Evolutionary conservation across 2,797 vertebrate species (phyloP).

Genomic region (Nasua narica): DNA sequence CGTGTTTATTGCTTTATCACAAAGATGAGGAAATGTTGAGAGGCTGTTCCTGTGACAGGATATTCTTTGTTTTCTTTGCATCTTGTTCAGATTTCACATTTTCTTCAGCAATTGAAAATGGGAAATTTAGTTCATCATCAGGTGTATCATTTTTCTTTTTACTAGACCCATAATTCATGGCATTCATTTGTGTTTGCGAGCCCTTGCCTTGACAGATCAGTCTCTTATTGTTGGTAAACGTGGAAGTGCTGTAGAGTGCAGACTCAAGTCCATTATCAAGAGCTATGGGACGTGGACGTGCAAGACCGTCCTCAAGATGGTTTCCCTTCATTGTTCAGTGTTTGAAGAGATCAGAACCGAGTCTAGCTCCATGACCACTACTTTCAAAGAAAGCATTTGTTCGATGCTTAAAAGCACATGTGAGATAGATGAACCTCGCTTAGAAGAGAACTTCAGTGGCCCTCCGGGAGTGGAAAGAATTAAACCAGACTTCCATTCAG

Average conservation of each 20-base stretch:
- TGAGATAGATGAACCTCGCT: background rate
- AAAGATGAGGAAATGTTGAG: slow-evolving; percentile 75
- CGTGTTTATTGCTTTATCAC: slow-evolving; percentile 39
- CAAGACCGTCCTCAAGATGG: background rate
- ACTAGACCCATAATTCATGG: slow-evolving; percentile 81
- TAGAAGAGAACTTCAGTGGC: background rate
- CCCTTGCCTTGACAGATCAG: slow-evolving; percentile 84
- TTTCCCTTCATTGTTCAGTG: background rate
- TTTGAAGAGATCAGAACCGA: background rate
- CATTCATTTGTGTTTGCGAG: slow-evolving; percentile 87
- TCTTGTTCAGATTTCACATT: slow-evolving; percentile 67
- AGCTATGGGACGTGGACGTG: background rate
- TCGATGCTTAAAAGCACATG: background rate
- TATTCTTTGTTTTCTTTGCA: slow-evolving; percentile 60
- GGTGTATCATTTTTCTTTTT: slow-evolving; percentile 55
- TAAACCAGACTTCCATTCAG: background rate
- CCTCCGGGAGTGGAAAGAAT: background rate
- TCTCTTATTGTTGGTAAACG: slow-evolving; percentile 75
- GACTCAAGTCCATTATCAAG: background rate
- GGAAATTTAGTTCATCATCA: slow-evolving; percentile 66
- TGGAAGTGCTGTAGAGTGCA: slow-evolving; percentile 71
- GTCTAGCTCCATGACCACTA: background rate
- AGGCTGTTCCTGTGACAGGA: slow-evolving; percentile 65
- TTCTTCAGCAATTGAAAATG: slow-evolving; percentile 71
- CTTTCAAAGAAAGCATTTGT: slow-evolving; percentile 29